Conservation (phyloP, 2,888 invertebrate species). For the Atethmia centrago region DNA sequence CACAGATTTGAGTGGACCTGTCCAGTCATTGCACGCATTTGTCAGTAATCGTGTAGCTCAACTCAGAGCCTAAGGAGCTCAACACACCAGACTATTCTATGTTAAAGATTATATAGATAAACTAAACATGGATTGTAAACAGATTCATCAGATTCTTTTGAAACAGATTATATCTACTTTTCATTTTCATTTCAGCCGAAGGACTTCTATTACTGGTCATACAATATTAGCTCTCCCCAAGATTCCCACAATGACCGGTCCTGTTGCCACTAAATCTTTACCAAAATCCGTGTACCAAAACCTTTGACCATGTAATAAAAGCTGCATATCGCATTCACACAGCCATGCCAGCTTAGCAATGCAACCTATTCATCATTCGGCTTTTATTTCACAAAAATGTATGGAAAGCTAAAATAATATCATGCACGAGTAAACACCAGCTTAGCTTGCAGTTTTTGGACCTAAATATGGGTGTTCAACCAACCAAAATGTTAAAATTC, state of each 20-base stretch:
- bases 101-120: too few relatives aligned
- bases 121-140: too few relatives aligned
- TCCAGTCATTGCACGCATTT: too few relatives aligned
- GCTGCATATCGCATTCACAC: conserved; percentile 26
- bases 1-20: too few relatives aligned
- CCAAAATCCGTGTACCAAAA: neutral
- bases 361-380: conserved; percentile 42
- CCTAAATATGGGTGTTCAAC: conserved; percentile 6
- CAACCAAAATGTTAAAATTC: conserved; percentile 3
- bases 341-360: conserved; percentile 19
- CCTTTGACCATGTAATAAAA: conserved; percentile 1
- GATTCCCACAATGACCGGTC: neutral
- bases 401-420: conserved; percentile 13
- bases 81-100: too few relatives aligned
- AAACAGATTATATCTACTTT: neutral
- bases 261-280: neutral
- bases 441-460: conserved; percentile 27
- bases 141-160: too few relatives aligned
- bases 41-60: too few relatives aligned
- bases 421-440: conserved; percentile 1
- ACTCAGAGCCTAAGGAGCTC: too few relatives aligned
- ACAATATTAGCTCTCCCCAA: neutral
- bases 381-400: conserved; percentile 45
- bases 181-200: neutral
- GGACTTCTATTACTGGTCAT: neutral